Evolutionary conservation across 2,888 invertebrate species (phyloP), one percentile per base, ranked within the genome.

Genomic region (Pachycephus smyrnensis): DNA sequence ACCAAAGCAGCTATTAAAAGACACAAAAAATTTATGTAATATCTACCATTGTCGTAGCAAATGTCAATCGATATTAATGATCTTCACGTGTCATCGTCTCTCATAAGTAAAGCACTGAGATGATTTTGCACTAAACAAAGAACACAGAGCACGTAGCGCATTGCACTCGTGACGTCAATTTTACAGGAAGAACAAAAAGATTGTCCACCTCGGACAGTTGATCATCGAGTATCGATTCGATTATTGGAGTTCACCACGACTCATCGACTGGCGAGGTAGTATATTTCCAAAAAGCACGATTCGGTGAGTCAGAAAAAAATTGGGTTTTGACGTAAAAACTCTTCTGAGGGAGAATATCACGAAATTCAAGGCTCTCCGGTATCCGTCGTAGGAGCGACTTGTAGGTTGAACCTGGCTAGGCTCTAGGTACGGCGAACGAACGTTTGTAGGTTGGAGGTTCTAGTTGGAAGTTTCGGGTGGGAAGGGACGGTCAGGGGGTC

Each of bases 401-500:
- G 31, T 33, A 71, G n/a, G 32, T 71, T 33, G 31, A 71, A 31
- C 71, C 71, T 71, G 71, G 31, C 71, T 71, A 71, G 71, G 15
- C 31, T 31, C 71, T 71, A 71, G 71, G 71, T 71, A 71, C 32
- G 31, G 30, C 55, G 71, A 12, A 31, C 71, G 12, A 36, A 74
- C 74, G 74, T 33, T 74, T 37, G 74, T 37, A 74, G 74, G 74
- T 74, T 37, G 74, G 74, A 74, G 74, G 35, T 73, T 35, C 73
- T 36, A 73, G 73, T 11, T 35, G 36, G 73, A 33, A 6, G 35
- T 32, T 73, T 75, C 75, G 81, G 80, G 73, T 79, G 79, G 79
- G 77, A 81, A 81, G 83, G 81, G 77, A 79, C 33, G 73, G 77
- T 76, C 77, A 75, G 78, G 79, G 80, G 80, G 79, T 79, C 79